These are phyloP conservation scores for Tretioscincus oriximinensis DNA, from an alignment of 2,113 vertebrate genomes.

Conservation along the genomic window DNA sequence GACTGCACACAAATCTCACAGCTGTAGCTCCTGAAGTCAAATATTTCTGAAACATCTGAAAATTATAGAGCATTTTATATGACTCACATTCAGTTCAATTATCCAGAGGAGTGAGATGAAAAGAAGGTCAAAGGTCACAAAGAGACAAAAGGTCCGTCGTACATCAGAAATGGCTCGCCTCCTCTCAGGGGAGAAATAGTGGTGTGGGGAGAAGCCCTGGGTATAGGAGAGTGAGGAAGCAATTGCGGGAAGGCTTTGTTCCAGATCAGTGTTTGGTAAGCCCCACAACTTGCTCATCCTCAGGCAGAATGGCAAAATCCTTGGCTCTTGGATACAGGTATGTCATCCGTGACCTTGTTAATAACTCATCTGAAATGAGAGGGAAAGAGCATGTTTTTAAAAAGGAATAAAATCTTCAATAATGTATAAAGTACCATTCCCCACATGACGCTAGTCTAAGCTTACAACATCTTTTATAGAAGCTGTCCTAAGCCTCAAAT, in stretches of 20 bases:
- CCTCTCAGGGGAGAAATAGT: conserved; percentile 70
- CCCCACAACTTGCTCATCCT: conserved; percentile 76
- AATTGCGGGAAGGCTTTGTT: conserved; percentile 87
- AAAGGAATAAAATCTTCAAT: background rate
- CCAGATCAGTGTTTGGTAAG: conserved; percentile 75
- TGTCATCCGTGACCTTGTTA: conserved; percentile 37
- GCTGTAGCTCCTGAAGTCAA: background rate
- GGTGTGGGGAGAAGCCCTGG: conserved; percentile 75
- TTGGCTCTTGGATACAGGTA: background rate
- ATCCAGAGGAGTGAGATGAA: conserved; percentile 97
- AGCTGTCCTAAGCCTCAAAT: no score
- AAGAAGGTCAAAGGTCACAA: conserved; percentile 97
- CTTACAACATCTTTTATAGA: background rate
- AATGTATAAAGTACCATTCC: background rate
- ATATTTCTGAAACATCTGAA: no score
- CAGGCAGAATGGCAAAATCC: background rate
- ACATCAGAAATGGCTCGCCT: conserved; percentile 89
- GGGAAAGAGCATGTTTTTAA: background rate
- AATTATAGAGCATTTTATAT: background rate
- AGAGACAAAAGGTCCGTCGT: conserved; percentile 97
- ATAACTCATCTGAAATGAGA: conserved; percentile 25
- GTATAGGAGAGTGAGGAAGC: conserved; percentile 85
- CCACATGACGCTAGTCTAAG: background rate
- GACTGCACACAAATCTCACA: no score
- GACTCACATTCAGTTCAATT: conserved; percentile 90